phyloP scores from a whole-genome alignment of 2,888 invertebrate species.

The Dryomyza anilis region DNA sequence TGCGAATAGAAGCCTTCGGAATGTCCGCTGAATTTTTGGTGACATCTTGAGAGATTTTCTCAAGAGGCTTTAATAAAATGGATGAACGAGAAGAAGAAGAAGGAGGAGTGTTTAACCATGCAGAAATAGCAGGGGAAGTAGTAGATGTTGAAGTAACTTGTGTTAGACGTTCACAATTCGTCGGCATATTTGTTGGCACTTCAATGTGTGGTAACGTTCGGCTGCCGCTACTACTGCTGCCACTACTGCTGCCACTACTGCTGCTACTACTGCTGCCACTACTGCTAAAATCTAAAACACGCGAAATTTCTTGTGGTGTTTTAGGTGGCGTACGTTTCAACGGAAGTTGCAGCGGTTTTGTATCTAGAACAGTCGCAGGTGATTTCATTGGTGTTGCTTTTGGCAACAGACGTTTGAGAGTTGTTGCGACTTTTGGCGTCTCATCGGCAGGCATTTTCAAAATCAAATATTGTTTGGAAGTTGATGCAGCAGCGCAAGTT shows the following conservation, averaged over 20 bases:
- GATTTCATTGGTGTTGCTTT: background rate
- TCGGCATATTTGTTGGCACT: background rate
- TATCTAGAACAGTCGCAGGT: too few relatives aligned
- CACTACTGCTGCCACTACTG: background rate
- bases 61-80: too few relatives aligned
- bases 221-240: background rate
- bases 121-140: background rate
- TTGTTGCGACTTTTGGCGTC: too few relatives aligned
- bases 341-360: background rate
- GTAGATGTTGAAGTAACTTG: background rate
- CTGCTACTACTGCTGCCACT: background rate
- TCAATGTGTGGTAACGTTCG: background rate
- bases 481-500: too few relatives aligned
- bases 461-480: background rate
- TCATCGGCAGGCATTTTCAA: background rate
- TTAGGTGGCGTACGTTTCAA: constrained; percentile 21
- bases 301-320: constrained; percentile 33
- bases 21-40: too few relatives aligned
- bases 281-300: constrained; percentile 35
- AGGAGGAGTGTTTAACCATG: too few relatives aligned
- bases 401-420: too few relatives aligned
- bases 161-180: background rate
- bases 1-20: constrained; percentile 34
- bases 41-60: too few relatives aligned
- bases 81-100: too few relatives aligned